Evolutionary conservation across 1,140 invertebrate genomes (phyloP), one percentile per base, ranked within the genome.

Genomic region (Eumeta japonica): DNA sequence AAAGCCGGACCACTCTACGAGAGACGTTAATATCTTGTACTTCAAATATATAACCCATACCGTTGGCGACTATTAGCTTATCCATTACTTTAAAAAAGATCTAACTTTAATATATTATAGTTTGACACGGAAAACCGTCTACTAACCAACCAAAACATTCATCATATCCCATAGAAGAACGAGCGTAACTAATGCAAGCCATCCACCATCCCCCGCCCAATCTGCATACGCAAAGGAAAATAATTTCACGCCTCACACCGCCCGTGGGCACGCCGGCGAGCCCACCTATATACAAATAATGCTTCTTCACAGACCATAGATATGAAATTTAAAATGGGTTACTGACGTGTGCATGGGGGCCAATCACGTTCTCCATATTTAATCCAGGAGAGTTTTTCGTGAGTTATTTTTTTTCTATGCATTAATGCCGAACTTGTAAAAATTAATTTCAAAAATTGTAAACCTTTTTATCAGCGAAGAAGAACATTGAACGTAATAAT

Each of bases 151-250:
- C 41, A 47, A 45, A 57, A 62, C 68, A 71, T 73, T 71, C 68
- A 73, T 73, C 68, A 73, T 73, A 73, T 73, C 66, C 66, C 65
- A 73, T 68, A 73, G 71, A 73, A 73, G 71, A 57, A 67, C 67
- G 62, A 71, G 64, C 68, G 68, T 61, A 67, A 67, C 68, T 66
- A 73, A 73, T 68, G 62, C 61, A 27, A 37, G 45, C 49, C n/a
- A n/a, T n/a, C 43, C 52, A 48, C 53, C 12, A 47, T 44, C 57
- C 58, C 58, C 56, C 55, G 48, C 56, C 53, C 60, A 68, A 73
- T 73, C 68, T 71, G 68, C 68, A 73, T 73, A 65, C 62, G 51
- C 55, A 57, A 62, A 68, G 63, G 50, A 68, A 73, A 66, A 66
- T 73, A 64, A 73, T 73, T 73, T 73, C 65, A 73, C 68, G 65